Base-by-base conservation (phyloP, 1,140 invertebrate species). In the Calycopis cecrops region DNA sequence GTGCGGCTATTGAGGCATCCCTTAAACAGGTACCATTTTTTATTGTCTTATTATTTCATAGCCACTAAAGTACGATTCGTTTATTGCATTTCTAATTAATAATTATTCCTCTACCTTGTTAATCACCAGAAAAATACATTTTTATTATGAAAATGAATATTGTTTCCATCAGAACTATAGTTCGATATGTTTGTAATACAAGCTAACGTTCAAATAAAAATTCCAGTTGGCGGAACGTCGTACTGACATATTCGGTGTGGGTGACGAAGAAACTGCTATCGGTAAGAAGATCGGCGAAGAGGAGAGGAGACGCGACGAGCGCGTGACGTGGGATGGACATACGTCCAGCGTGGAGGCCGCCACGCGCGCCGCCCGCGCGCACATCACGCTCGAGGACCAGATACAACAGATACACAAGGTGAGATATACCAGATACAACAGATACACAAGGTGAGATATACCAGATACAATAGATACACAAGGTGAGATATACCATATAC, bases 161-260 rank as follows among this genome's bases (percentile, higher is more conserved):
- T n/a, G n/a, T n/a, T n/a, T n/a, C n/a, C n/a, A n/a, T n/a, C n/a
- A n/a, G n/a, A n/a, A n/a, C n/a, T n/a, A n/a, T n/a, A n/a, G n/a
- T n/a, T n/a, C n/a, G n/a, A n/a, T n/a, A n/a, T n/a, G n/a, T n/a
- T n/a, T n/a, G n/a, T n/a, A n/a, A n/a, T n/a, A n/a, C n/a, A n/a
- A 47, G n/a, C 14, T 35, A 42, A 18, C n/a, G 9, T 28, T 18
- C 16, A 18, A 17, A 28, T 33, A 16, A 42, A 35, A n/a, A 40
- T 16, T 58, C 17, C 93, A 98, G 72, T 89, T 99, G 62, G 98
- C 98, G 0, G 98, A 99, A 76, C 92, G 98, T 66, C 96, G 99
- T 94, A 99, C 98, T 3, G 99, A 99, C 92, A 99, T 99, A 87
- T 99, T 99, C 81, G 99, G 99, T 90, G 94, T 97, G 55, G 98